phyloP scores from a whole-genome alignment of 1,140 invertebrate species.

The Mya arenaria region DNA sequence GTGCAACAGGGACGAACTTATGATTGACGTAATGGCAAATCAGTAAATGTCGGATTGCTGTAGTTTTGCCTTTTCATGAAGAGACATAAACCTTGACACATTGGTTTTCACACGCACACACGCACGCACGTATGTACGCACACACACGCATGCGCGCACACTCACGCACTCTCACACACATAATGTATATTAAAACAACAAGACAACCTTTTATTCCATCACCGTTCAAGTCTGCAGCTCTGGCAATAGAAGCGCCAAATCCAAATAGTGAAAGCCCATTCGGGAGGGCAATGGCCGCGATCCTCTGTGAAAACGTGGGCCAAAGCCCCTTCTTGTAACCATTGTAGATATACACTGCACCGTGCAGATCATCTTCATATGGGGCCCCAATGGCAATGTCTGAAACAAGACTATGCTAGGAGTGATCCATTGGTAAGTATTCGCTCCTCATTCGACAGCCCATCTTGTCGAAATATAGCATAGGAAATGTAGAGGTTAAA shows the following conservation, averaged over 20 bases:
- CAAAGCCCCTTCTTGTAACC: conserved; percentile 47
- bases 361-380: conserved; percentile 27
- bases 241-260: conserved; percentile 45
- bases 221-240: conserved; percentile 35
- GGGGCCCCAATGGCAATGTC: conserved; percentile 46
- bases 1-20: too few relatives aligned
- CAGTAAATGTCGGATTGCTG: too few relatives aligned
- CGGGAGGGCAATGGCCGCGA: background rate
- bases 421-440: background rate
- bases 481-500: background rate
- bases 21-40: too few relatives aligned
- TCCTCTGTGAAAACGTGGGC: conserved; percentile 32
- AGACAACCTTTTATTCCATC: too few relatives aligned
- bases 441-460: background rate
- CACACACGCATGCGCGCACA: too few relatives aligned
- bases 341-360: conserved; percentile 50
- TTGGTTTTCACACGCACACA: too few relatives aligned
- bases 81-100: too few relatives aligned
- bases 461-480: background rate
- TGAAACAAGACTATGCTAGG: background rate
- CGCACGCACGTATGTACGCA: too few relatives aligned
- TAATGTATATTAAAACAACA: too few relatives aligned
- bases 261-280: conserved; percentile 7
- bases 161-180: too few relatives aligned
- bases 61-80: too few relatives aligned